Evolutionary conservation across 1,140 invertebrate species (phyloP).

Genomic region (Amphibalanus amphitrite): DNA sequence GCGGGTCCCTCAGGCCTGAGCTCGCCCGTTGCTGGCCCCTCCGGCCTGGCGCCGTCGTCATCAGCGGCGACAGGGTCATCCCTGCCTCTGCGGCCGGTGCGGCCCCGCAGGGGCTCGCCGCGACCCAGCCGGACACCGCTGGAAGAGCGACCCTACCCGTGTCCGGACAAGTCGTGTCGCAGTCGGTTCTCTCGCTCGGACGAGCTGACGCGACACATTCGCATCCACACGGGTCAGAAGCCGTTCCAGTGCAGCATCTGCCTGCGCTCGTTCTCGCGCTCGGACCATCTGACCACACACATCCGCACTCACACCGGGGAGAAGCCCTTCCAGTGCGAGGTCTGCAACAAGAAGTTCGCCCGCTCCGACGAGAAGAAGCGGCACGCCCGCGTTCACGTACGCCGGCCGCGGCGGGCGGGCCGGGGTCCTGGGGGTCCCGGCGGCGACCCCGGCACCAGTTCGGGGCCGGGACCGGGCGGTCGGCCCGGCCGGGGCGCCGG

Average conservation of each 20-base stretch:
- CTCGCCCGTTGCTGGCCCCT: too few species aligned
- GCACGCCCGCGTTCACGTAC: slow-evolving; percentile 32
- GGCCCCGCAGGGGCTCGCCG: slow-evolving; percentile 89
- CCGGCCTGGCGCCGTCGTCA: slow-evolving; percentile 12
- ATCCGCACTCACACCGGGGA: slow-evolving; percentile 19
- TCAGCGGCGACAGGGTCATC: slow-evolving; percentile 40
- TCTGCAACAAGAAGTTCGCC: slow-evolving; percentile 18
- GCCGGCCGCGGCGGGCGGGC: slow-evolving; percentile 83
- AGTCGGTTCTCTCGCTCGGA: slow-evolving; percentile 20
- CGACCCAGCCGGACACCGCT: slow-evolving; percentile 92
- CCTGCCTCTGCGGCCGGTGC: slow-evolving; percentile 48
- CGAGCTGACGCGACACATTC: slow-evolving; percentile 19
- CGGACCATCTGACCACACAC: slow-evolving; percentile 19
- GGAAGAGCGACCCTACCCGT: slow-evolving; percentile 94
- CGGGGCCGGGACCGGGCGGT: neutral
- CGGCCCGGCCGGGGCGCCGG: neutral
- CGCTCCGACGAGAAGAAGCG: slow-evolving; percentile 19
- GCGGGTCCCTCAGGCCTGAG: too few species aligned
- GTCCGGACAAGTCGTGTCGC: slow-evolving; percentile 66
- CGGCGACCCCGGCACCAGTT: neutral
- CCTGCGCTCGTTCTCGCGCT: slow-evolving; percentile 18
- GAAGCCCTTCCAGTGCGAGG: slow-evolving; percentile 18
- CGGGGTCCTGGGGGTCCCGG: slow-evolving; percentile 21
- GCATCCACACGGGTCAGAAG: slow-evolving; percentile 17
- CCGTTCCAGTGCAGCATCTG: slow-evolving; percentile 19